These are phyloP conservation scores for Empidonax alnorum DNA, from an alignment of 2,113 vertebrate species.

Conservation along the genomic window DNA sequence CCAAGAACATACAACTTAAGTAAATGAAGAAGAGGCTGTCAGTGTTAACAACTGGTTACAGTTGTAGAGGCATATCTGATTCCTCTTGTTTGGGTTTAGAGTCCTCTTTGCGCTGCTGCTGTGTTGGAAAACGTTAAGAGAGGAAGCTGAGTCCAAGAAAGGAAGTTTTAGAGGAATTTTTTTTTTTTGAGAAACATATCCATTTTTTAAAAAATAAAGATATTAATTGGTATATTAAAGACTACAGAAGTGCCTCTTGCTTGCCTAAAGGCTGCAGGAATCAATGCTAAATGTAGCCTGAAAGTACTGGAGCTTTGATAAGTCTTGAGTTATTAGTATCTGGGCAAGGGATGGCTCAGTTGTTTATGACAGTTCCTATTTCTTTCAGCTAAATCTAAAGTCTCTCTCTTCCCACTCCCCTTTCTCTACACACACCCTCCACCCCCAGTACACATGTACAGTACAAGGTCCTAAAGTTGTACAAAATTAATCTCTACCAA, in stretches of 20 bases:
- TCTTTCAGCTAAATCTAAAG: background rate
- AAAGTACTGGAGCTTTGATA: background rate
- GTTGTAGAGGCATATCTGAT: background rate
- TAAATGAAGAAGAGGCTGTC: background rate
- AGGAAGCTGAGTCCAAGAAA: background rate
- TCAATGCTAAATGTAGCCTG: background rate
- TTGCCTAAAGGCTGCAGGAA: background rate
- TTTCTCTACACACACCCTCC: rapidly evolving
- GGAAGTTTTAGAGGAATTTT: background rate
- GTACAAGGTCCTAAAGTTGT: background rate
- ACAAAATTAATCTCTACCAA: background rate
- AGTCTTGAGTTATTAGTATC: background rate
- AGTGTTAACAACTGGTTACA: background rate
- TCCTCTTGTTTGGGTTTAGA: background rate
- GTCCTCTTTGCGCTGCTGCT: background rate
- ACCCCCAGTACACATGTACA: rapidly evolving
- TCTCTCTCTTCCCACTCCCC: rapidly evolving
- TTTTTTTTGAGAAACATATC: background rate
- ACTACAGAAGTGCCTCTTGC: background rate
- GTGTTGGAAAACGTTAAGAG: background rate
- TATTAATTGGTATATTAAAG: background rate
- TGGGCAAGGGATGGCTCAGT: background rate
- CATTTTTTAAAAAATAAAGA: background rate
- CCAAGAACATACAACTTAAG: background rate
- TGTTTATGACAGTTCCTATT: background rate